Conservation (phyloP, 2,888 invertebrate species). For the Leucoma salicis region DNA sequence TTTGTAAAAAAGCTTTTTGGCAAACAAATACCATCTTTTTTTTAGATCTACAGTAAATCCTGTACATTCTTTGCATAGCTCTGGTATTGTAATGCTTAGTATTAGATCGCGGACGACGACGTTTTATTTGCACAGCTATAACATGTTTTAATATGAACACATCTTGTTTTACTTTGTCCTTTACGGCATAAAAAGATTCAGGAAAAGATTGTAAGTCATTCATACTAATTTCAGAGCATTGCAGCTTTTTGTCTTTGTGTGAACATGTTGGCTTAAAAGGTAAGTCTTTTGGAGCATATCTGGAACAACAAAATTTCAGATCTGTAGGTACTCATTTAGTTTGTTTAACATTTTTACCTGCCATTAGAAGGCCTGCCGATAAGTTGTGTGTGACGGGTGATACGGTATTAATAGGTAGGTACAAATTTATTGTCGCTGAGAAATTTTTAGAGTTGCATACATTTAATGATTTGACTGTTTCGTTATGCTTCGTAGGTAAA, state of each 20-base stretch:
- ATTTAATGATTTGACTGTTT: too few relatives aligned
- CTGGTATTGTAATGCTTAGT: neutral
- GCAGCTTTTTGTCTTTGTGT: neutral
- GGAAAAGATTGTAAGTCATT: neutral
- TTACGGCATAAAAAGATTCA: neutral
- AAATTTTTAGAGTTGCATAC: too few relatives aligned
- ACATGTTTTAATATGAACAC: neutral
- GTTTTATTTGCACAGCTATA: neutral
- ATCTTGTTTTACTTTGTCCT: neutral
- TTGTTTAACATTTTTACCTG: too few relatives aligned
- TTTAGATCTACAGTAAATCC: neutral
- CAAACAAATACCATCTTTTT: slow-evolving; percentile 3
- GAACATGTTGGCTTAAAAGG: neutral
- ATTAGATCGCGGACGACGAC: neutral
- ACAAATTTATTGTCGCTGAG: too few relatives aligned
- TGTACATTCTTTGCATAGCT: neutral
- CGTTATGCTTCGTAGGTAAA: too few relatives aligned
- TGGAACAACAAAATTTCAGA: neutral
- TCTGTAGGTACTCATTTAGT: too few relatives aligned
- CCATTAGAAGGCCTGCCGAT: too few relatives aligned
- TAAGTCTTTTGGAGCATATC: neutral
- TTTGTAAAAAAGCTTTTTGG: neutral
- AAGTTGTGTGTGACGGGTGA: too few relatives aligned
- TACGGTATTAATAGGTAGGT: too few relatives aligned
- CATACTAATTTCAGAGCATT: neutral